Base-by-base conservation (phyloP, 2,797 vertebrate species). In the Anableps anableps region DNA sequence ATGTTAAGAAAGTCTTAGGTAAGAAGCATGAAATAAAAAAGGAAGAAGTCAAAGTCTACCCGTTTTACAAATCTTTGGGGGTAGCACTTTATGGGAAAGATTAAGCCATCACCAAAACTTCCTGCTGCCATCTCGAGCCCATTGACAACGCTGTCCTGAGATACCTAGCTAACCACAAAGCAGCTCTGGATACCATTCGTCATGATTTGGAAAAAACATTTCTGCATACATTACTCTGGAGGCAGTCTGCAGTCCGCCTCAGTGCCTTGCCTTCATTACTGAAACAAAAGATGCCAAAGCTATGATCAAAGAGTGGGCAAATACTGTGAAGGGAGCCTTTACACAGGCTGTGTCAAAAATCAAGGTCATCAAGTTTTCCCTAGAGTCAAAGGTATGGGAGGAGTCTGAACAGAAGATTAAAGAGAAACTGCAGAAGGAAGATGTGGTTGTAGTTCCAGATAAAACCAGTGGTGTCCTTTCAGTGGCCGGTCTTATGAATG, bases 1-100 rank as follows among this genome's bases (percentile, higher is more conserved):
- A 86, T 93, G 92, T 96, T 77, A 84, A 85, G 26, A 92, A 78
- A 79, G 83, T 97, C 80, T 48, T 96, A 79, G 83, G 88, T 84
- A 94, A 88, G 87, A 92, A 96, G 48, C 97, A 96, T 88, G 36
- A 9, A 0, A 90, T 98, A 77, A 87, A 87, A 71, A 86, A 91
- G 36, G 86, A 91, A 36, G 90, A 91, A 0, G 80, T 99, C 74
- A 96, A 76, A 77, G 95, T 98, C 74, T 96, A 97, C 85, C 97
- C 96, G 5, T 98, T 96, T 88, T 97, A 96, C 19, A 1, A 83
- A 23, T 95, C 95, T 0, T 83, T 98, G 93, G 95, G 93, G 78
- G 86, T 88, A n/a, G 96, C 96, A 34, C 91, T 99, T 0, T 99
- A 98, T 76, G 97, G 97, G 13, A 95, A 96, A 88, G 95, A 97